These are phyloP conservation scores for Eulemur rufifrons DNA, from an alignment of 2,113 vertebrate species.

Conservation along the genomic window DNA sequence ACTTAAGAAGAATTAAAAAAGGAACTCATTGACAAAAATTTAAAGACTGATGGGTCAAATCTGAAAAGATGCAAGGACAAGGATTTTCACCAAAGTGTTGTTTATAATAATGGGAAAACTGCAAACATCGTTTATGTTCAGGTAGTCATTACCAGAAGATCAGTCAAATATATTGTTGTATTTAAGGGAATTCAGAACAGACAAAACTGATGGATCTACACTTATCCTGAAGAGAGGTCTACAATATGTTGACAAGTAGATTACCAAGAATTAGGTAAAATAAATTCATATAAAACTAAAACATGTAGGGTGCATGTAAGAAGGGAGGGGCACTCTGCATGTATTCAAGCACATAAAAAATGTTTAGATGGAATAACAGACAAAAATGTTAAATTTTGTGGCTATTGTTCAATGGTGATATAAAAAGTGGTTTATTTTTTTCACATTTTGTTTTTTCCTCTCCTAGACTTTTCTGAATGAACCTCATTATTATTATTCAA, in stretches of 20 bases:
- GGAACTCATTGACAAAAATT: neutral
- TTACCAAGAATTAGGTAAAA: neutral
- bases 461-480: constrained; percentile 16
- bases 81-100: neutral
- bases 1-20: neutral
- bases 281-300: neutral
- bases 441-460: neutral
- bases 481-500: neutral
- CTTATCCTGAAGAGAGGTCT: neutral
- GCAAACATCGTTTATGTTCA: neutral
- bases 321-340: neutral
- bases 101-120: neutral
- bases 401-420: neutral
- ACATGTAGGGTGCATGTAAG: neutral
- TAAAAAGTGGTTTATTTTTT: neutral
- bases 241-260: neutral
- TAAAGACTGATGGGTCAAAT: neutral
- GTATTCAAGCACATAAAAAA: neutral
- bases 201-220: neutral
- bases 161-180: neutral
- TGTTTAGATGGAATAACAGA: neutral
- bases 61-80: neutral
- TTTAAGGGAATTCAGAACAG: neutral
- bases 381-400: neutral
- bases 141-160: neutral